Percentiles rank a stretch among this genome's conserved stretches.
Conservation (phyloP, 2,797 vertebrate genomes). For the Heteromormyrus szaboi region DNA sequence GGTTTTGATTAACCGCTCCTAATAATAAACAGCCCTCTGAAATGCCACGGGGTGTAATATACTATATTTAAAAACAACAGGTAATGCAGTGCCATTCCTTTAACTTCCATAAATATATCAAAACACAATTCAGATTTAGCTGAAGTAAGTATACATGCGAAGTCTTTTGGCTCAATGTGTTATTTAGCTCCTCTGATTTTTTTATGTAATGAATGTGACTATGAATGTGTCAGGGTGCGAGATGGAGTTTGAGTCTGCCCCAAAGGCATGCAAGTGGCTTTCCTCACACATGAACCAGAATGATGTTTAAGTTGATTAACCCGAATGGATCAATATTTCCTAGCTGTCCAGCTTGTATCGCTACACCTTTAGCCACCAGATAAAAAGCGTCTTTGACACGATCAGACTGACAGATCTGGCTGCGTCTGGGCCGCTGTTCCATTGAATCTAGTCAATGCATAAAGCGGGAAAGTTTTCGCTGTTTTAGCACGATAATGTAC, state of each 20-base stretch:
- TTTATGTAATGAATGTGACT: neutral
- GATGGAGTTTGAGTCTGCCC: neutral
- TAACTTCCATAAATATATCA: neutral
- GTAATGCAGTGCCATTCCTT: neutral
- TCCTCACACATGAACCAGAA: neutral
- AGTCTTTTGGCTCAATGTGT: neutral
- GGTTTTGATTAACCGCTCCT: neutral
- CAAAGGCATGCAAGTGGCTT: neutral
- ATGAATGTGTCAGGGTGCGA: neutral
- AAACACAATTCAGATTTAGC: neutral
- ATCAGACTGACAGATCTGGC: neutral
- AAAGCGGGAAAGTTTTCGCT: neutral
- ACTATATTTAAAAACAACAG: neutral
- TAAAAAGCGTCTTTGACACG: neutral
- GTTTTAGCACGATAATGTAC: neutral
- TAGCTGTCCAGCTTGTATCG: neutral
- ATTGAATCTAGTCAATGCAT: neutral
- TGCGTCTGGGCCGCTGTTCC: neutral
- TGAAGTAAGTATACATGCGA: neutral
- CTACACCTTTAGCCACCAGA: neutral
- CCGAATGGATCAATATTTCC: neutral
- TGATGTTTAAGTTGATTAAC: neutral
- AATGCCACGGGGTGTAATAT: neutral
- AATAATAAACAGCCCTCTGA: neutral
- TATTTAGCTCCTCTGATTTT: neutral